Evolutionary conservation across 2,797 vertebrate genomes (phyloP).

Genomic region (Tragelaphus oryx): DNA sequence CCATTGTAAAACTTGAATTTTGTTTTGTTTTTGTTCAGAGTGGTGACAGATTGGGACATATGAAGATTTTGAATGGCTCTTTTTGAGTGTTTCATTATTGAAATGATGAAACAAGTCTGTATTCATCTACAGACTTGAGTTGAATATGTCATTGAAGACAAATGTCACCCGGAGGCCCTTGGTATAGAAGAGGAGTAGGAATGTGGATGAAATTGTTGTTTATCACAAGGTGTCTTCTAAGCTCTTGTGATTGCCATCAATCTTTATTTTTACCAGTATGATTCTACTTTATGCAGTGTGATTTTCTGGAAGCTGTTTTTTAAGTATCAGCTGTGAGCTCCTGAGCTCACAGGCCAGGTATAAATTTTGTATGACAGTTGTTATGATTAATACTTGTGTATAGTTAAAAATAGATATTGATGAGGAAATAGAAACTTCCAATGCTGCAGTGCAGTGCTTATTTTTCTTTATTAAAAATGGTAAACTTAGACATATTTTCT

Average conservation of each 20-base stretch:
- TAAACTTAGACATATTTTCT: slow-evolving; percentile 26
- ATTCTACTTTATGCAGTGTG: background rate
- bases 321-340: background rate
- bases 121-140: background rate
- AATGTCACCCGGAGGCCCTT: background rate
- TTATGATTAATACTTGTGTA: background rate
- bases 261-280: slow-evolving; percentile 12
- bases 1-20: background rate
- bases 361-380: background rate
- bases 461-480: slow-evolving; percentile 27
- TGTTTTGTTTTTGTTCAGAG: background rate
- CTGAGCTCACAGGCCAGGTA: background rate
- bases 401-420: slow-evolving; percentile 6
- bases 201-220: slow-evolving; percentile 11
- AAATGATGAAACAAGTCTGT: too few relatives aligned
- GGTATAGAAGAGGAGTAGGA: background rate
- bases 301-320: background rate
- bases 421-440: slow-evolving; percentile 31
- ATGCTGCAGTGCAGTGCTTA: background rate
- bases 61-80: slow-evolving; percentile 9
- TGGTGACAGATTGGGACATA: background rate
- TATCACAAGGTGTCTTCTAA: background rate
- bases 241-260: background rate
- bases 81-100: slow-evolving; percentile 26
- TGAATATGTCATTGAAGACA: background rate